These are phyloP conservation scores for Enchytraeus crypticus DNA, from an alignment of 2,888 invertebrate genomes.

Conservation along the genomic window DNA sequence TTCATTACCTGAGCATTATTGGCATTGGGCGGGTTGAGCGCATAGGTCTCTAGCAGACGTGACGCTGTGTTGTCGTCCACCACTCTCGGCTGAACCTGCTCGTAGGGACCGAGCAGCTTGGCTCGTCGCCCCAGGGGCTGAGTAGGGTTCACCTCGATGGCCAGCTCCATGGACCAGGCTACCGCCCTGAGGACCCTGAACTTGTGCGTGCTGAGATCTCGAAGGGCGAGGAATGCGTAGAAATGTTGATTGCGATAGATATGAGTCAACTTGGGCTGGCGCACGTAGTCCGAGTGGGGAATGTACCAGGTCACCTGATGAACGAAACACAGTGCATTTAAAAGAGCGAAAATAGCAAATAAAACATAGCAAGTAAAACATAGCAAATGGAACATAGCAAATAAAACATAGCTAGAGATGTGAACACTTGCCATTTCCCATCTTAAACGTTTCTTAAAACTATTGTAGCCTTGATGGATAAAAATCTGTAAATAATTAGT, in stretches of 20 bases:
- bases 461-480: too few relatives aligned
- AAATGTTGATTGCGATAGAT: conserved; percentile 47
- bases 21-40: conserved; percentile 19
- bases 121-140: conserved; percentile 42
- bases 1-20: conserved; percentile 14
- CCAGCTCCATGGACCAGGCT: conserved; percentile 41
- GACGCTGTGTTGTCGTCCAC: background rate
- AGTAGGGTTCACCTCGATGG: conserved; percentile 40
- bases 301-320: conserved; percentile 42
- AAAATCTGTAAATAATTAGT: too few relatives aligned
- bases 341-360: too few relatives aligned
- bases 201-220: conserved; percentile 37
- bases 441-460: background rate
- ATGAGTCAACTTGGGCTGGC: conserved; percentile 42
- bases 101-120: conserved; percentile 23
- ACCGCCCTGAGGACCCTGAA: conserved; percentile 41
- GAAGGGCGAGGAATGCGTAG: conserved; percentile 47
- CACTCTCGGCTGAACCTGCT: conserved; percentile 18
- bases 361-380: too few relatives aligned
- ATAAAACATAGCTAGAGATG: too few relatives aligned
- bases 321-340: too few relatives aligned
- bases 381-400: too few relatives aligned
- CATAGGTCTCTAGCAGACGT: conserved; percentile 9
- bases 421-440: too few relatives aligned
- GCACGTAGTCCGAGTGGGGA: conserved; percentile 38